Conservation (phyloP, 1,140 invertebrate species). For the Pentalonia nigronervosa region DNA sequence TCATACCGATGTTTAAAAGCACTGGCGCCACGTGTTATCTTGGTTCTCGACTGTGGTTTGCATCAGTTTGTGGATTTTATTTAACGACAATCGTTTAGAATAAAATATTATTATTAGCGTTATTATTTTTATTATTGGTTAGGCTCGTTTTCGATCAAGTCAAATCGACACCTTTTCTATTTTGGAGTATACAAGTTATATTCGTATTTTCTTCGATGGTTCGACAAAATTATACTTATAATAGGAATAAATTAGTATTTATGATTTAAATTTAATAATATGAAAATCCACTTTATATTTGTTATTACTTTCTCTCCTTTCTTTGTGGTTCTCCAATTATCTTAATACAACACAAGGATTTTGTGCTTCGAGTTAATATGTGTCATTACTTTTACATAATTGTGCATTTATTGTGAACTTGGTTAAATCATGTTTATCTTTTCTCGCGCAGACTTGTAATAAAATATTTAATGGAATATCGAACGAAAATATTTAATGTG, state of each 20-base stretch:
- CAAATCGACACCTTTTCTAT: neutral
- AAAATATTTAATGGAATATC: conserved; percentile 37
- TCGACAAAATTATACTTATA: neutral
- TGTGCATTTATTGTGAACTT: neutral
- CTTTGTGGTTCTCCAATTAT: neutral
- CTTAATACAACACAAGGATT: neutral
- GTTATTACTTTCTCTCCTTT: neutral
- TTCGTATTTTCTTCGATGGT: neutral
- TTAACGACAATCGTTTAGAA: neutral
- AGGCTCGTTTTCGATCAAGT: neutral
- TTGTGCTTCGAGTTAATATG: neutral
- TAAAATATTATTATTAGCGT: neutral
- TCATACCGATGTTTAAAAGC: neutral
- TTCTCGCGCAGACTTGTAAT: neutral
- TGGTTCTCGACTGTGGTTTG: neutral
- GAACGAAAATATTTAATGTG: conserved; percentile 13
- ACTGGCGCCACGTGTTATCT: conserved; percentile 25
- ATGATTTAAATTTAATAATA: neutral
- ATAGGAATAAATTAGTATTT: neutral
- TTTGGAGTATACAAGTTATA: neutral
- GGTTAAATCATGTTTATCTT: conserved; percentile 35
- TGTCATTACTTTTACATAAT: conserved; percentile 14
- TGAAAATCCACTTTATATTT: neutral
- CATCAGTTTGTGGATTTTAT: neutral
- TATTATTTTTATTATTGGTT: neutral